Conservation (phyloP, 2,888 invertebrate species). For the Eupithecia abbreviata region DNA sequence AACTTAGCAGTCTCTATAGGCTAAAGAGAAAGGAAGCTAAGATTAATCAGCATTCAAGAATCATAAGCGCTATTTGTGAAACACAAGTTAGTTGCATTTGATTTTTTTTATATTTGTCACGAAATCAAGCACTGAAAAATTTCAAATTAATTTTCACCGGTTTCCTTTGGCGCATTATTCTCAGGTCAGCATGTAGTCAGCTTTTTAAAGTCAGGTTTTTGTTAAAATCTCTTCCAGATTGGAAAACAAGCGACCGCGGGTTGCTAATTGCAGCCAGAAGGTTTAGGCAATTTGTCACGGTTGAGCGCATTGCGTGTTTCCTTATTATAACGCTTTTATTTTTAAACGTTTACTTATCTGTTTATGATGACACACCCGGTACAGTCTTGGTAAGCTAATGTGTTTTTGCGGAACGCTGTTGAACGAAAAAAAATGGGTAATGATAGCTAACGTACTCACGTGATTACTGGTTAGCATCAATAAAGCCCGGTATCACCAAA, state of each 20-base stretch:
- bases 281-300: conserved; percentile 25
- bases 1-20: no score
- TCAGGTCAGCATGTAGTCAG: background rate
- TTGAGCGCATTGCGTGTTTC: conserved; percentile 11
- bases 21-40: no score
- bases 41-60: no score
- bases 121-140: no score
- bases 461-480: background rate
- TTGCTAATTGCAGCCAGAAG: conserved; percentile 52
- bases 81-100: no score
- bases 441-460: background rate
- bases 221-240: conserved; percentile 47
- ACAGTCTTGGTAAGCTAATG: conserved; percentile 25
- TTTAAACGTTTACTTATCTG: conserved; percentile 33
- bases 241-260: conserved; percentile 52
- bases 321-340: conserved; percentile 5
- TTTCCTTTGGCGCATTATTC: background rate
- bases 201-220: background rate
- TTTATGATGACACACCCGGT: conserved; percentile 38
- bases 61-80: no score
- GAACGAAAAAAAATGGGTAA: background rate
- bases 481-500: background rate
- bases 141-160: background rate
- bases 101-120: no score
- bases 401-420: background rate